A percentile compares a stretch with the other conserved stretches of the same genome.
Conservation (phyloP, 2,113 vertebrate species). For the sheep (Ovis aries) region DNA sequence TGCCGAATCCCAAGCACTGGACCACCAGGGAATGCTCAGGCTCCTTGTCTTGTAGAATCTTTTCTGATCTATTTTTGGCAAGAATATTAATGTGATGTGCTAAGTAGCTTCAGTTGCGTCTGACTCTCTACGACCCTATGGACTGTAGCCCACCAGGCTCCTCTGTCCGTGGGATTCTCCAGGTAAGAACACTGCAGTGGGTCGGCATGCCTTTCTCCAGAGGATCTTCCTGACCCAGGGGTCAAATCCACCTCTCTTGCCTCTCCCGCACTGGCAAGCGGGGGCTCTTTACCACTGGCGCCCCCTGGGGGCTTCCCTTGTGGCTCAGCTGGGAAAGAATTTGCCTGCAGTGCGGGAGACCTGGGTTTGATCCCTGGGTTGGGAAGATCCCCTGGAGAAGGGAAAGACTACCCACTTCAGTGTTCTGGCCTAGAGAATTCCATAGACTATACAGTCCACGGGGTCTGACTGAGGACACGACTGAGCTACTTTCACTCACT, state of each 20-base stretch:
- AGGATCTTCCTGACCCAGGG: neutral
- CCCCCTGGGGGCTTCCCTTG: neutral
- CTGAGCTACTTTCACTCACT: too few relatives aligned
- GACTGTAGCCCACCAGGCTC: neutral
- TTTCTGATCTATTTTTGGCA: neutral
- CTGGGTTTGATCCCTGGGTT: too few relatives aligned
- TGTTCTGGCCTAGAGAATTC: too few relatives aligned
- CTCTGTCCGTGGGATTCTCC: neutral
- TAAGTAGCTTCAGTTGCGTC: neutral
- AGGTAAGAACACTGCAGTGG: neutral
- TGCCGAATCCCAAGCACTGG: neutral
- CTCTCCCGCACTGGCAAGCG: neutral
- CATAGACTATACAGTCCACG: too few relatives aligned
- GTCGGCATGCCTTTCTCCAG: neutral
- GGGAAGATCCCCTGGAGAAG: too few relatives aligned
- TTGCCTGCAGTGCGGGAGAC: accelerated
- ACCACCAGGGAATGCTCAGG: neutral
- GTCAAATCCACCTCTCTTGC: neutral
- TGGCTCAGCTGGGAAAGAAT: too few relatives aligned
- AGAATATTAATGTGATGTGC: neutral
- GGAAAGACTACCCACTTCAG: too few relatives aligned
- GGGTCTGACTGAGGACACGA: too few relatives aligned
- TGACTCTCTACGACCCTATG: neutral
- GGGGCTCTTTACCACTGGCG: neutral
- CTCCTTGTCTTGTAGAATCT: neutral